These are phyloP conservation scores for Dasyornis broadbenti DNA, from an alignment of 2,113 vertebrate genomes.

Conservation along the genomic window DNA sequence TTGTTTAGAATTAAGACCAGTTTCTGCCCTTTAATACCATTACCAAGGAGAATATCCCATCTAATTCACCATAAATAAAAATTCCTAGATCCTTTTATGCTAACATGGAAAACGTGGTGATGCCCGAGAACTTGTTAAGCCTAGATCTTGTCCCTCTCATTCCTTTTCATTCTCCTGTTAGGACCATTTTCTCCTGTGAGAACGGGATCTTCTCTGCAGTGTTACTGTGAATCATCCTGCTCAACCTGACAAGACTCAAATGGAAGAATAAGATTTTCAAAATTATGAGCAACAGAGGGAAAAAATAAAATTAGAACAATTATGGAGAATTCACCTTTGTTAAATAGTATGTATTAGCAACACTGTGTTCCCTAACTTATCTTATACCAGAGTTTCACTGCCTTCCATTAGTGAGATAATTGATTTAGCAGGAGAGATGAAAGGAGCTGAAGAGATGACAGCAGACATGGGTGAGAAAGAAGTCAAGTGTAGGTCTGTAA, in stretches of 20 bases:
- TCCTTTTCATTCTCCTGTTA: not conserved
- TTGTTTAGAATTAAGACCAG: not conserved
- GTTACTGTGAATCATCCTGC: not conserved
- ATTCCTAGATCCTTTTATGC: not conserved
- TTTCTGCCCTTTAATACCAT: not conserved
- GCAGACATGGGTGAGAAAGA: not conserved
- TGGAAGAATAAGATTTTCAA: not conserved
- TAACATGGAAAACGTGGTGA: not conserved
- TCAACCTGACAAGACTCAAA: not conserved
- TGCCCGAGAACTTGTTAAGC: not conserved
- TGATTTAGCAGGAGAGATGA: constrained; percentile 9
- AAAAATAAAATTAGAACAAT: not conserved
- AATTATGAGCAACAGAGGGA: not conserved
- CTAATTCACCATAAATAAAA: not conserved
- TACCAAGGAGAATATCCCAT: not conserved
- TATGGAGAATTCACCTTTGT: not conserved
- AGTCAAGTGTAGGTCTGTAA: not conserved
- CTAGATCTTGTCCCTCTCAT: not conserved
- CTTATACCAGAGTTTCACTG: not conserved
- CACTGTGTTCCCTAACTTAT: not conserved
- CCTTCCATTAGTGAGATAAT: not conserved
- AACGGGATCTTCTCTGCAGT: not conserved
- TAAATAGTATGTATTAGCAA: not conserved
- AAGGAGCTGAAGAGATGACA: constrained; percentile 7
- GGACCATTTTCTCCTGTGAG: not conserved